Base-by-base conservation (phyloP, 1,140 invertebrate species). In the Artemia franciscana region DNA sequence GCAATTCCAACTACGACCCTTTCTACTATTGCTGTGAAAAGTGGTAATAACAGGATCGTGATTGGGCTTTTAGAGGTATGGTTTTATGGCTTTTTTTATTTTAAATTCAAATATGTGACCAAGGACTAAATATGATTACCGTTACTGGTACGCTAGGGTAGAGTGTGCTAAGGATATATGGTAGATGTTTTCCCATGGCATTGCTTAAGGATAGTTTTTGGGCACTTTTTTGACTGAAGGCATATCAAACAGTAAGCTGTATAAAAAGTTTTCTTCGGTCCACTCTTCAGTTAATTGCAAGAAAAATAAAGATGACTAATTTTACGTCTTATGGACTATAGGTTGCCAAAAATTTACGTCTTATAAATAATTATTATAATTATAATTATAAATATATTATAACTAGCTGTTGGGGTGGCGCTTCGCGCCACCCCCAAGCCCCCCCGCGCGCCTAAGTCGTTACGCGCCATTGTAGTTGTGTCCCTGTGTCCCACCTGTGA, bases 1-100 rank as follows among this genome's bases (percentile, higher is more conserved):
- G 21, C 60, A n/a, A 65, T 67, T n/a, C 67, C 74, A 60, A 83
- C 86, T 18, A 92, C 88, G 25, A 91, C 88, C 65, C 85, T 93
- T 67, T 89, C 86, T 71, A 92, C 89, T 18, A 90, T 93, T 67
- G 89, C 88, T 15, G 82, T 93, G 27, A 85, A 89, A 71, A 88
- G 87, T 71, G 88, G 87, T 66, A 79, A 80, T 66, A 86, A 88
- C 7, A 80, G 85, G 70, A 82, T 93, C 68, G 86, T 93, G 68
- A 85, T 93, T 69, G 90, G 88, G 64, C 78, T 93, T 62, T 77
- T 93, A 63, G 84, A 88, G 81, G 89, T 91, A 82, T 80, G 84
- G 78, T 30, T 56, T 62, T 61, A 59, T 2, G 12, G 12, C 5
- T 7, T n/a, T 58, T 58, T 9, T 5, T 59, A 2, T 1, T 18